phyloP scores from a whole-genome alignment of 2,797 vertebrate species.

The Darevskia nairensis region DNA sequence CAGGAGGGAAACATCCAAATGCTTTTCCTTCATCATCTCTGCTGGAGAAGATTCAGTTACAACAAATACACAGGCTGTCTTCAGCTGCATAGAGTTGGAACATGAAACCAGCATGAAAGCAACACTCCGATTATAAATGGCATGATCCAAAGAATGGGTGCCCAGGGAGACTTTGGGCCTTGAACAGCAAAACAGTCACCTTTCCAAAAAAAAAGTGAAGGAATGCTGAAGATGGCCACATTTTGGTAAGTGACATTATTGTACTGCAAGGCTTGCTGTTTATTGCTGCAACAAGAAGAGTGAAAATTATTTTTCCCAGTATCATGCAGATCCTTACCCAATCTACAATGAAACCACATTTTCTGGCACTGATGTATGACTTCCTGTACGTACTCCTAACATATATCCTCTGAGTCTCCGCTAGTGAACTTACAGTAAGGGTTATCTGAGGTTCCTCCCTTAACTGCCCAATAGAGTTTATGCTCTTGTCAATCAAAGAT shows the following conservation, averaged over 20 bases:
- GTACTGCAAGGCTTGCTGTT: neutral
- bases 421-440: rapidly evolving
- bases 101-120: constrained; percentile 3
- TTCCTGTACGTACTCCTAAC: neutral
- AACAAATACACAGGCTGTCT: neutral
- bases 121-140: constrained; percentile 8
- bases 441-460: rapidly evolving
- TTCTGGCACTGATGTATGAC: neutral
- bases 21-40: constrained; percentile 29
- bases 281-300: neutral
- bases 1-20: constrained; percentile 5
- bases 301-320: neutral
- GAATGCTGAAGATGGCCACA: neutral
- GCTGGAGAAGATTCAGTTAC: constrained; percentile 4
- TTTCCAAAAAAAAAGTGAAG: neutral
- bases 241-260: neutral
- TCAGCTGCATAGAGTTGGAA: neutral
- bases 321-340: neutral
- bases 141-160: neutral
- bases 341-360: neutral
- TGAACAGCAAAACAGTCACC: neutral
- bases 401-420: neutral
- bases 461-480: neutral
- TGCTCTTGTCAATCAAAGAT: rapidly evolving
- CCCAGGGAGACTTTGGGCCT: neutral